Base-by-base conservation (phyloP, 2,888 invertebrate species). In the Dastarcus helophoroides region DNA sequence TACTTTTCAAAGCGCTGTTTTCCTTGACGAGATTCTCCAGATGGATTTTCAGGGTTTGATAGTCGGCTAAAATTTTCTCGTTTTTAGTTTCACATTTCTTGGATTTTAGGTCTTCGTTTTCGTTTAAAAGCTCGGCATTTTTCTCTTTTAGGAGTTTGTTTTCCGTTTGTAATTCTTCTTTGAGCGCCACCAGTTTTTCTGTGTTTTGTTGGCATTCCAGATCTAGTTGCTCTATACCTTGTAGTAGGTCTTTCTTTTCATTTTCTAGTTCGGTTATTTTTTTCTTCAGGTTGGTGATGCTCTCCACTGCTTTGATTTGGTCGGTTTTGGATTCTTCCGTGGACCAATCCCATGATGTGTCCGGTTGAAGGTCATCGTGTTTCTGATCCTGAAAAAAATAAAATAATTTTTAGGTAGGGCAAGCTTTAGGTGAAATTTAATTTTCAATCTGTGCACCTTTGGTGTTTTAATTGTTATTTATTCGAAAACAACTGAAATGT, bases 41-140 rank as follows among this genome's bases (percentile, higher is more conserved):
- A 7, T 17, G 6, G 6, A 14, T 25, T 14, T 22, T 19, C 10
- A 26, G 9, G 14, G 15, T n/a, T n/a, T 12, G 2, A 7, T n/a
- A 6, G 2, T 12, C 13, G n/a, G 5, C 26, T 25, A 25, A 1
- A 26, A 14, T 2, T 10, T 4, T 4, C 14, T 15, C 8, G 27
- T 21, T 22, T 9, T 26, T 3, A 23, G 9, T 13, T 4, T 3
- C 10, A 7, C 29, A 14, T 22, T 9, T 14, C 29, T 8, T 3
- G 22, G 14, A 22, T 32, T 32, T 36, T 32, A 72, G 50, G 22
- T 50, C 51, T 39, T 61, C 60, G 5, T 66, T 60, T 47, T 70
- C 64, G n/a, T 46, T 48, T 8, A 59, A 56, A 33, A 70, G 62
- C 31, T 67, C 64, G 32, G 52, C 6, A 54, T 28, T 37, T 33